Base-by-base conservation (phyloP, 2,888 invertebrate species). In the Brachyptera putata region DNA sequence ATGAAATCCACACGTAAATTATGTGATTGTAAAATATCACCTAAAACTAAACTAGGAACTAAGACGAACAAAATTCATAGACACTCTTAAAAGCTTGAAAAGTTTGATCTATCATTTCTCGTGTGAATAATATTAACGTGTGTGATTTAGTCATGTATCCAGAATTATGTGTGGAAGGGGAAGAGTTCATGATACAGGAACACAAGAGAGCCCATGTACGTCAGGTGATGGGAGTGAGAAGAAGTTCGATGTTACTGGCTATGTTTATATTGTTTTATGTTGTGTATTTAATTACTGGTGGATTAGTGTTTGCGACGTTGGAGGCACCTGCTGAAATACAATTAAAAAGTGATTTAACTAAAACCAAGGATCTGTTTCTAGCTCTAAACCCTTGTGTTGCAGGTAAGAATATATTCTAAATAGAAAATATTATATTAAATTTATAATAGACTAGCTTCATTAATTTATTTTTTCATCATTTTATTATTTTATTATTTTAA, bases 241-340 rank as follows among this genome's bases (percentile, higher is more conserved):
- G 80, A 65, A 80, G 80, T 65, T 77, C 80, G 0, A 78, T 76
- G 57, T 73, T 84, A 30, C 74, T 85, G 63, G 63, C 75, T 7
- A 69, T 80, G 21, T 86, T 80, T 68, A 69, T 84, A 2, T 56
- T 81, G 3, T 80, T 85, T 67, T 87, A 86, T 71, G 64, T 80
- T 3, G 71, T 78, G 43, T 89, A 84, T 72, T 72, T 89, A 69
- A 75, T 81, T 18, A 75, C 83, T 58, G 89, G 89, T 0, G 86
- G 86, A 0, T 67, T 83, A 61, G 79, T 86, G 56, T 89, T 89
- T 72, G 80, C 82, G 36, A 75, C 80, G 13, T 72, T 89, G 63
- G 90, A 90, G 72, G 76, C 79, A 0, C 85, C 86, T 0, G 67
- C 78, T 62, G 87, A 88, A 70, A 75, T 79, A 57, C 76, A 79